phyloP scores from a whole-genome alignment of 2,888 invertebrate genomes.

The Drosophila robusta region DNA sequence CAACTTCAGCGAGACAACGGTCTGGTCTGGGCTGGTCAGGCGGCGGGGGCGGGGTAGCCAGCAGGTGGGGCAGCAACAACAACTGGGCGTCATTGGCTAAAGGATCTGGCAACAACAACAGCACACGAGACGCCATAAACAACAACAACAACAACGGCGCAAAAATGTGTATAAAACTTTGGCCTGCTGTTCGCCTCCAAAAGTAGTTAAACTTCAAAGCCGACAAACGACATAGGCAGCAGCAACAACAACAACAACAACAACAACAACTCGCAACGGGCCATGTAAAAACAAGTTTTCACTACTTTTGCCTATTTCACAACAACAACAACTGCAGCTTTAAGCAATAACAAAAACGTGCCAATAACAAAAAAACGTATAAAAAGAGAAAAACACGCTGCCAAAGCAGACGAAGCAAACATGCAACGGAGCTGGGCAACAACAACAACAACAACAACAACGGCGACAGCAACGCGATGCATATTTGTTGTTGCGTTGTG shows the following conservation, averaged over 20 bases:
- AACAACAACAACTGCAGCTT: slow-evolving; percentile 32
- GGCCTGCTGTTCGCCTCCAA: slow-evolving; percentile 60
- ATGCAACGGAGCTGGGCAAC: slow-evolving; percentile 42
- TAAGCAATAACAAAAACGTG: slow-evolving; percentile 35
- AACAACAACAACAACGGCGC: slow-evolving; percentile 14
- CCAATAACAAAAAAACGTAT: slow-evolving; percentile 36
- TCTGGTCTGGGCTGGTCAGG: slow-evolving; percentile 14
- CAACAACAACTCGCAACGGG: slow-evolving; percentile 25
- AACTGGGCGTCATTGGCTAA: slow-evolving; percentile 61
- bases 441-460: slow-evolving; percentile 42
- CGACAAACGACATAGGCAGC: slow-evolving; percentile 29
- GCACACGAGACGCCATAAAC: slow-evolving; percentile 38
- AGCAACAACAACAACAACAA: slow-evolving; percentile 28
- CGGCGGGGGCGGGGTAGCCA: background rate
- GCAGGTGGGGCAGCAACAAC: slow-evolving; percentile 15
- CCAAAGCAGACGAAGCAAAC: slow-evolving; percentile 35
- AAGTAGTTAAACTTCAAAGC: slow-evolving; percentile 76
- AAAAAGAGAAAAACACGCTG: slow-evolving; percentile 2
- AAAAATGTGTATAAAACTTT: slow-evolving; percentile 27
- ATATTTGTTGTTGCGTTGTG: slow-evolving; percentile 26
- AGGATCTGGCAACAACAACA: slow-evolving; percentile 62
- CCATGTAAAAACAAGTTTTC: slow-evolving; percentile 70
- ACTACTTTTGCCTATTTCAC: slow-evolving; percentile 77
- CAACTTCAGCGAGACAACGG: slow-evolving; percentile 56
- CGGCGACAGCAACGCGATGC: slow-evolving; percentile 29